These are phyloP conservation scores for Himalopsyche japonica DNA, from an alignment of 2,888 invertebrate genomes.

Conservation along the genomic window DNA sequence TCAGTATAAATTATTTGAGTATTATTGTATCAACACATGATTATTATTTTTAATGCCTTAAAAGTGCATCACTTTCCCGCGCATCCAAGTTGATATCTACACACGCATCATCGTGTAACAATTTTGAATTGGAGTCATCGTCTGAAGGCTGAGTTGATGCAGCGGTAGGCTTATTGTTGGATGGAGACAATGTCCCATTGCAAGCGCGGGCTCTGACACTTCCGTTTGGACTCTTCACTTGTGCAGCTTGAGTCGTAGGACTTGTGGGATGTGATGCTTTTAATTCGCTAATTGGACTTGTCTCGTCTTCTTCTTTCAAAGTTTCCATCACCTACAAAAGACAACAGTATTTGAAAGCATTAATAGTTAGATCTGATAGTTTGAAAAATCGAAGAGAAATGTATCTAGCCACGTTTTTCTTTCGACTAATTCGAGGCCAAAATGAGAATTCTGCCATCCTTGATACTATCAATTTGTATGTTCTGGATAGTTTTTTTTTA, in stretches of 20 bases:
- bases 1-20: not conserved
- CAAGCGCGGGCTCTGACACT: conserved; percentile 28
- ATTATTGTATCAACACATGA: not conserved
- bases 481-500: too few species aligned
- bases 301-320: conserved; percentile 52
- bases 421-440: too few species aligned
- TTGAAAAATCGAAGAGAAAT: too few species aligned
- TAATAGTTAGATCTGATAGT: too few species aligned
- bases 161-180: not conserved
- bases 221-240: conserved; percentile 44
- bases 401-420: too few species aligned
- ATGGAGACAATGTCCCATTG: conserved; percentile 27
- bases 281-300: conserved; percentile 46
- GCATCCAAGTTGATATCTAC: conserved; percentile 35
- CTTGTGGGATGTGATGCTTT: conserved; percentile 36
- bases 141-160: conserved; percentile 45
- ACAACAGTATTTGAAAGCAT: too few species aligned
- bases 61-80: conserved; percentile 37
- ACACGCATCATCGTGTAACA: conserved; percentile 21
- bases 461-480: too few species aligned
- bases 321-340: conserved; percentile 47
- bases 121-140: conserved; percentile 44
- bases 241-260: conserved; percentile 44
- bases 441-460: too few species aligned
- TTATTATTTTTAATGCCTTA: conserved; percentile 25